Conservation (phyloP, 2,113 vertebrate species). For the Scopus umbretta region DNA sequence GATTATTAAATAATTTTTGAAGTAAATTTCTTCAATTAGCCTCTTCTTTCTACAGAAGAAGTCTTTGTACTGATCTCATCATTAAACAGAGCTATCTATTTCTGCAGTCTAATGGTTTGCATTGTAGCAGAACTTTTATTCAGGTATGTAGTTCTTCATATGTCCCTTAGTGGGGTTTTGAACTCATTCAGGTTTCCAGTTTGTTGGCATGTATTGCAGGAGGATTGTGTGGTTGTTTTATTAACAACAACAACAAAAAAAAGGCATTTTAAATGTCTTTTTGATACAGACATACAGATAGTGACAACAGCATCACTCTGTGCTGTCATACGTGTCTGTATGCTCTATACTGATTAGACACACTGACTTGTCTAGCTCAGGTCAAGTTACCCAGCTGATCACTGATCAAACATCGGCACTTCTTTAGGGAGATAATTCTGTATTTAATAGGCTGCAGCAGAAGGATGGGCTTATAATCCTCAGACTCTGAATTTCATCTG, state of each 20-base stretch:
- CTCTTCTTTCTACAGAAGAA: not conserved
- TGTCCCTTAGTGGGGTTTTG: not conserved
- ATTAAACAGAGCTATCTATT: not conserved
- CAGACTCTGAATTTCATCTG: not conserved
- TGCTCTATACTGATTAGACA: not conserved
- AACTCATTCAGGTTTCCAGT: not conserved
- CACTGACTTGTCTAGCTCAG: not conserved
- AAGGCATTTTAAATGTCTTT: not conserved
- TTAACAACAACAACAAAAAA: too few relatives aligned
- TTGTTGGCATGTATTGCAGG: not conserved
- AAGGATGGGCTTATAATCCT: not conserved
- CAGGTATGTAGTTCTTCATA: not conserved
- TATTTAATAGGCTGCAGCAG: not conserved
- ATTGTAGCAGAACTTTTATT: not conserved
- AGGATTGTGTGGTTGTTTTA: not conserved
- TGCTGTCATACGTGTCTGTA: not conserved
- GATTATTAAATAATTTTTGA: not conserved
- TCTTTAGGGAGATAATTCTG: not conserved
- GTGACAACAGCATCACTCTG: fast-evolving
- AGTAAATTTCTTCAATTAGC: not conserved
- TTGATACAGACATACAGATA: not conserved
- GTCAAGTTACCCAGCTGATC: not conserved
- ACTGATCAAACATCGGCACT: not conserved
- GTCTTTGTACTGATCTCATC: not conserved
- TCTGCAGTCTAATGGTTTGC: not conserved